These are phyloP conservation scores for Paracentrotus lividus DNA, from an alignment of 53 echinoderm and acorn worm genomes.

Conservation along the genomic window DNA sequence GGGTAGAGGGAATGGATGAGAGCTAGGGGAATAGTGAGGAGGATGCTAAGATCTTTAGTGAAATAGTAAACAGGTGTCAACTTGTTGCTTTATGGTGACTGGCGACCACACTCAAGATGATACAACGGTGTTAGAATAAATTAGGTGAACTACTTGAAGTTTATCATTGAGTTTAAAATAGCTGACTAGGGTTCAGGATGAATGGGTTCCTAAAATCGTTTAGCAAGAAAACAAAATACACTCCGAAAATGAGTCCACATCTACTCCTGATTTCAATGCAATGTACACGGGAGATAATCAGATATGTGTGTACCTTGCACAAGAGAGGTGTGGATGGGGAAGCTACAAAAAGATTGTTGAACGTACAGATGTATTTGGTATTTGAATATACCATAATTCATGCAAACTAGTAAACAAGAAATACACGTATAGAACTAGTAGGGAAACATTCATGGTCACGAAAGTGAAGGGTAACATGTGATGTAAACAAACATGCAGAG, in stretches of 20 bases:
- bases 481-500: no score
- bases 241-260: background rate
- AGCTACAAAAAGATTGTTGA: no score
- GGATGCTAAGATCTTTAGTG: background rate
- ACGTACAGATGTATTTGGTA: no score
- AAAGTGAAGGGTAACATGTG: no score
- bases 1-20: background rate
- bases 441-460: no score
- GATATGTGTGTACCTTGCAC: no score
- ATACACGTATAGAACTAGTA: no score
- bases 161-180: background rate
- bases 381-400: no score
- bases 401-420: no score
- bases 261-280: background rate
- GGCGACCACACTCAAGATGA: background rate
- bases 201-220: background rate
- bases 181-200: background rate
- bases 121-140: background rate
- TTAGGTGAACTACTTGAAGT: background rate
- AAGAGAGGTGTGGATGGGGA: background rate
- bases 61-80: background rate
- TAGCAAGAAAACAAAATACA: background rate
- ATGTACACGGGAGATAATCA: no score
- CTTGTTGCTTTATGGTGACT: background rate
- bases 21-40: background rate